Evolutionary conservation across 2,113 vertebrate genomes (phyloP).

Genomic region (Glaucidium brasilianum): DNA sequence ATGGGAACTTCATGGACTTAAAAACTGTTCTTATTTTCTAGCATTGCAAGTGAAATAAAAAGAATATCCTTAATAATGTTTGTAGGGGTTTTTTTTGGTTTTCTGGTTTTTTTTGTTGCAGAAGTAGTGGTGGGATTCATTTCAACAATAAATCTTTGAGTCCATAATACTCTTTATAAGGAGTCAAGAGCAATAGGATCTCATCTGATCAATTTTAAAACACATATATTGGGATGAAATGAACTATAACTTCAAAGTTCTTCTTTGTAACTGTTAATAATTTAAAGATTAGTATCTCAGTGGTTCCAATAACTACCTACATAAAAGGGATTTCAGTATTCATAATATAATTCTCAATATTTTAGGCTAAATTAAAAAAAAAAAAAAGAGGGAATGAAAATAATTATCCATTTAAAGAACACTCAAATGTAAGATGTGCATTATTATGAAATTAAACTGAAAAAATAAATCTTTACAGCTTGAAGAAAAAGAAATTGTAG

Average conservation of each 20-base stretch:
- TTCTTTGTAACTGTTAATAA: neutral
- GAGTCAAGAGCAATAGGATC: neutral
- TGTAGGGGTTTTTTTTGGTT: too few relatives aligned
- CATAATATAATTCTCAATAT: neutral
- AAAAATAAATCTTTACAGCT: neutral
- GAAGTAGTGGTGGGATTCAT: neutral
- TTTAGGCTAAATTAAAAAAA: neutral
- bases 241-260: neutral
- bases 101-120: neutral
- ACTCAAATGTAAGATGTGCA: neutral
- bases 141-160: neutral
- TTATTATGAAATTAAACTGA: neutral
- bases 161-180: neutral
- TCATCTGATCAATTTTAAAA: neutral
- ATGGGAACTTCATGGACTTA: accelerated
- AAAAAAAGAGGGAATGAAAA: neutral
- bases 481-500: neutral
- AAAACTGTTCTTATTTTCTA: neutral
- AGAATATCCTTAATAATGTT: neutral
- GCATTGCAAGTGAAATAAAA: neutral
- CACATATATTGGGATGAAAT: neutral
- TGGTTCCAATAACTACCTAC: neutral
- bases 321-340: neutral
- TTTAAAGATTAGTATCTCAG: neutral
- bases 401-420: neutral